Conservation (phyloP, 2,888 invertebrate species). For the Brachyopa scutellaris region DNA sequence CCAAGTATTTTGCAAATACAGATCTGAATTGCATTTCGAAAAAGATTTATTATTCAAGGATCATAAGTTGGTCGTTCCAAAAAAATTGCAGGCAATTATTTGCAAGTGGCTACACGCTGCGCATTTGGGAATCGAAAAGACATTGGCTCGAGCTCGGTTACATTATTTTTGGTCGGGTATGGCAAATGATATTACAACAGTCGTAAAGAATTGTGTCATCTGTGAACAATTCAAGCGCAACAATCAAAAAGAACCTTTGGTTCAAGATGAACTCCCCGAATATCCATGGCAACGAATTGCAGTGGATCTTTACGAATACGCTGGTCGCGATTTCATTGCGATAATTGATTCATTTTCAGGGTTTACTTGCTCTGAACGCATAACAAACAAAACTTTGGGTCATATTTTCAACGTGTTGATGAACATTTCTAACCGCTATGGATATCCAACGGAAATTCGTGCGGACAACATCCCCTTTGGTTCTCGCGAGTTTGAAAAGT, state of each 20-base stretch:
- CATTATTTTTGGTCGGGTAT: no score
- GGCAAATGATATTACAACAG: no score
- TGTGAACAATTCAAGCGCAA: constrained; percentile 45
- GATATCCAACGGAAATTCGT: constrained; percentile 72
- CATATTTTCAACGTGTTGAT: constrained; percentile 18
- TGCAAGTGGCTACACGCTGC: constrained; percentile 74
- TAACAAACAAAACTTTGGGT: constrained; percentile 7
- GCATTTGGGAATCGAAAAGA: constrained; percentile 70
- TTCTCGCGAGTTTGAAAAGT: constrained; percentile 2
- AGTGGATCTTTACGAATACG: constrained; percentile 52
- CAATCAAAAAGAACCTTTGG: constrained; percentile 36
- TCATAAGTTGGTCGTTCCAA: constrained; percentile 64
- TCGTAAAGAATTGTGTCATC: no score
- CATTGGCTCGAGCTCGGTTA: not conserved
- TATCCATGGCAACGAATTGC: not conserved
- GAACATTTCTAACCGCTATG: constrained; percentile 60
- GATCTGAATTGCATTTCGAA: constrained; percentile 39
- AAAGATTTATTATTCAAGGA: constrained; percentile 36
- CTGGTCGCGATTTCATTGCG: constrained; percentile 20
- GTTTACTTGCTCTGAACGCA: not conserved
- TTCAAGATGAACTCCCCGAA: not conserved
- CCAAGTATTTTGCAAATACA: constrained; percentile 33
- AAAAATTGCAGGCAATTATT: constrained; percentile 60
- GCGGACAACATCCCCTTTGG: constrained; percentile 39
- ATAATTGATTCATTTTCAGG: constrained; percentile 43